A percentile compares a stretch with the other conserved stretches of the same genome.
phyloP scores from a whole-genome alignment of 2,797 vertebrate species.

The Typhlichthys subterraneus region DNA sequence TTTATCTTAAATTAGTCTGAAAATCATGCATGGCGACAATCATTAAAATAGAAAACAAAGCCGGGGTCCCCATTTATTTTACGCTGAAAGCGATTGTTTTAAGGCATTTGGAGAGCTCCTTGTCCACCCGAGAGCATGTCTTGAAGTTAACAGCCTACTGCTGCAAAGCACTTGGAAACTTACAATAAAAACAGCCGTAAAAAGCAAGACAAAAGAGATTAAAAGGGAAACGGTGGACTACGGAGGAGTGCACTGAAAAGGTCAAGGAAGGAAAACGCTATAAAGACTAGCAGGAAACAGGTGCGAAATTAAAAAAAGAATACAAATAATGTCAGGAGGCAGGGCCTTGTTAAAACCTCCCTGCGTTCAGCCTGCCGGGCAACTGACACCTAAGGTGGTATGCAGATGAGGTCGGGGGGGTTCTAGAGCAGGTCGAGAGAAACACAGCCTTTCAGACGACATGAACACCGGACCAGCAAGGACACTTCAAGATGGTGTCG shows the following conservation, averaged over 20 bases:
- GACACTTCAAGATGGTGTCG: neutral
- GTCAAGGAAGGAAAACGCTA: neutral
- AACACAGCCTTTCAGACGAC: neutral
- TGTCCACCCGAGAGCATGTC: neutral
- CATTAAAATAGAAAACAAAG: neutral
- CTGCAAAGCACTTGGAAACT: neutral
- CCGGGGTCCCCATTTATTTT: neutral
- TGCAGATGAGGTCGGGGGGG: constrained; percentile 34
- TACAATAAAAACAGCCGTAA: neutral
- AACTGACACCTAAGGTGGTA: constrained; percentile 45
- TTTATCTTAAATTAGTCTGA: too few relatives aligned
- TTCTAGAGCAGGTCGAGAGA: constrained; percentile 6
- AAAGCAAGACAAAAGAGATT: neutral
- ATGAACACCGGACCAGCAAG: neutral
- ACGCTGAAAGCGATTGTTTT: constrained; percentile 2
- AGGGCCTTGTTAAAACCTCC: constrained; percentile 5
- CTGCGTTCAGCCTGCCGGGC: constrained; percentile 7
- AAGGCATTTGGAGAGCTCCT: constrained; percentile 1
- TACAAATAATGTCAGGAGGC: neutral
- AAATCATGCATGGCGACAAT: too few relatives aligned
- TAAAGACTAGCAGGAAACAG: constrained; percentile 12
- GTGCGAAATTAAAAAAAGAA: neutral
- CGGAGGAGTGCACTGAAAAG: neutral
- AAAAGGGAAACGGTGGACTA: constrained; percentile 8
- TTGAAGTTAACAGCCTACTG: neutral